These are phyloP conservation scores for human DNA, from an alignment of 2,113 vertebrate genomes.

Conservation along the genomic window DNA sequence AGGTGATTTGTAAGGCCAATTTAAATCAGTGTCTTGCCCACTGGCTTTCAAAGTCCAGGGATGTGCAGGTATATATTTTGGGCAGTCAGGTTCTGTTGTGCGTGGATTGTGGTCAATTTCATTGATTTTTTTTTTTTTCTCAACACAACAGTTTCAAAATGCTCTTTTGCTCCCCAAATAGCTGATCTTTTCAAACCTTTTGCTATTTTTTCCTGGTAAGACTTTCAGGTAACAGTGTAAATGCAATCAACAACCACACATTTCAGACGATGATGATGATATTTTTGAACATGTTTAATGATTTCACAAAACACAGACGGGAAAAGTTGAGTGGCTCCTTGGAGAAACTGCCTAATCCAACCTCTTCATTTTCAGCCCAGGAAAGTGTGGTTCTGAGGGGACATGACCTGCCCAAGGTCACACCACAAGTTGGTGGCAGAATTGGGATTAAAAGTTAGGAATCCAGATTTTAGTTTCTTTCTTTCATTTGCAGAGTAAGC, in stretches of 20 bases:
- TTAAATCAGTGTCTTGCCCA: not conserved
- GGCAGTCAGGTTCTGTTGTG: not conserved
- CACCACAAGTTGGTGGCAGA: not conserved
- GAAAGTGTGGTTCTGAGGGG: not conserved
- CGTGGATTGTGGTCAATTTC: slow-evolving; percentile 23
- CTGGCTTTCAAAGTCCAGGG: not conserved
- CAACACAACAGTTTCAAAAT: slow-evolving; percentile 28
- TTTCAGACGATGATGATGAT: not conserved
- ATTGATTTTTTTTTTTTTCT: slow-evolving; percentile 43
- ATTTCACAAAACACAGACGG: not conserved
- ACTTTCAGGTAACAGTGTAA: slow-evolving; percentile 22
- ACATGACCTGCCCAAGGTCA: not conserved
- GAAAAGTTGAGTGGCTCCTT: not conserved
- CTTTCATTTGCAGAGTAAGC: not conserved
- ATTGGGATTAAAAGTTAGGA: not conserved
- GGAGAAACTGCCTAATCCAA: not conserved
- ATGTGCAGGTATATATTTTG: not conserved
- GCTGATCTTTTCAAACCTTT: slow-evolving; percentile 61
- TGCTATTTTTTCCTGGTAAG: not conserved
- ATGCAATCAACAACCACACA: slow-evolving; percentile 11
- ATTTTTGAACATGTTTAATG: not conserved
- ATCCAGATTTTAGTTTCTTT: not conserved
- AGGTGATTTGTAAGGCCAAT: not conserved
- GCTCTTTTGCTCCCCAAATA: slow-evolving; percentile 8
- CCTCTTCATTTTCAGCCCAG: not conserved